Conservation (phyloP, 2,113 vertebrate genomes). For the Balaeniceps rex region DNA sequence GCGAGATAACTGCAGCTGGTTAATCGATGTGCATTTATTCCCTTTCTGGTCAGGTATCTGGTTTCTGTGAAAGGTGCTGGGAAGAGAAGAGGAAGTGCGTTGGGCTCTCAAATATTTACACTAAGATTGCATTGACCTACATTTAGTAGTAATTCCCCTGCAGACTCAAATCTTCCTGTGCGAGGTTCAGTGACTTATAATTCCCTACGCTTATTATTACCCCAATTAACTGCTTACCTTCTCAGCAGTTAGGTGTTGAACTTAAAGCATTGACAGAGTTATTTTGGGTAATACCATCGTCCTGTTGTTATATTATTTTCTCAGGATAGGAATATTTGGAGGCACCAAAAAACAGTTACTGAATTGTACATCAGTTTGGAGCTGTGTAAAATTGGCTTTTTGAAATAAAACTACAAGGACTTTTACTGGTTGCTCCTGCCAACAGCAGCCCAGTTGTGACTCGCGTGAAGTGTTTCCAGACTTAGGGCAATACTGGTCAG, state of each 20-base stretch:
- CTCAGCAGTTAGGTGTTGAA: background rate
- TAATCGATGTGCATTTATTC: background rate
- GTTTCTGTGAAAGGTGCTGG: background rate
- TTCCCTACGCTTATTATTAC: background rate
- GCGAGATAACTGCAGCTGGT: background rate
- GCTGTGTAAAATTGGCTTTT: background rate
- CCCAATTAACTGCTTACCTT: conserved; percentile 49
- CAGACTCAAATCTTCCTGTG: conserved; percentile 8
- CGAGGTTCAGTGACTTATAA: conserved; percentile 20
- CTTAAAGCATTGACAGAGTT: background rate
- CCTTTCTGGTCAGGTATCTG: background rate
- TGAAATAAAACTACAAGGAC: background rate
- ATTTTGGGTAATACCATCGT: background rate
- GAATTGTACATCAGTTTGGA: background rate
- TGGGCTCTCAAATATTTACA: background rate
- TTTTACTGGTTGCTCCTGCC: background rate
- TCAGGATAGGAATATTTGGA: background rate
- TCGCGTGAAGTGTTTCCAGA: background rate
- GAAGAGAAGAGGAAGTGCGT: background rate
- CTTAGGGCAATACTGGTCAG: background rate
- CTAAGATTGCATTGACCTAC: conserved; percentile 43
- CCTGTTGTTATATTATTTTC: background rate
- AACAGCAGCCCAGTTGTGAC: background rate
- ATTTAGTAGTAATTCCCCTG: conserved; percentile 31
- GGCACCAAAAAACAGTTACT: background rate